Percentiles rank a stretch among this genome's conserved stretches.
phyloP scores from a whole-genome alignment of 2,113 vertebrate genomes.

The Blennius ocellaris region DNA sequence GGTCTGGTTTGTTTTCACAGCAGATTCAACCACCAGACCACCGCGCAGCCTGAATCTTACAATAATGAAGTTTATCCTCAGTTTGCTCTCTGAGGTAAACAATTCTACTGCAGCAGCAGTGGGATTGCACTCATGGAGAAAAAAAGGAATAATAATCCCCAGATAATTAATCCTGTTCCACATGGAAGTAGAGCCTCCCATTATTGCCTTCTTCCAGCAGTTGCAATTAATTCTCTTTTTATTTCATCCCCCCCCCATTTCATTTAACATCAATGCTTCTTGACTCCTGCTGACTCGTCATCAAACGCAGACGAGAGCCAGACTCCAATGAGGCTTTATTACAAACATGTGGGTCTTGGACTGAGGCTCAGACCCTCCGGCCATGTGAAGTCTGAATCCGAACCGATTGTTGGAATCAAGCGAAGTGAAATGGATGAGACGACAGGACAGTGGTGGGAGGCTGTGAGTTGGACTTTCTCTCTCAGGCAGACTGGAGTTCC shows the following conservation, averaged over 20 bases:
- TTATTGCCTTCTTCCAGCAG: slow-evolving; percentile 73
- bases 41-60: no score
- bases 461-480: slow-evolving; percentile 38
- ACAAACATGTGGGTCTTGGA: slow-evolving; percentile 77
- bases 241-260: slow-evolving; percentile 76
- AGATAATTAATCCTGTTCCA: slow-evolving; percentile 71
- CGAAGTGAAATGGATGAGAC: slow-evolving; percentile 60
- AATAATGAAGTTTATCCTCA: slow-evolving; percentile 7
- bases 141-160: slow-evolving; percentile 58
- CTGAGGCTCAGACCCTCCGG: slow-evolving; percentile 24
- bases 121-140: slow-evolving; percentile 61
- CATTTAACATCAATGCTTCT: slow-evolving; percentile 74
- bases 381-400: slow-evolving; percentile 64
- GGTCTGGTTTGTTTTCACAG: slow-evolving; percentile 18
- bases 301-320: slow-evolving; percentile 79
- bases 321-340: slow-evolving; percentile 80
- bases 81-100: slow-evolving; percentile 28
- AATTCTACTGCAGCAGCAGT: slow-evolving; percentile 30
- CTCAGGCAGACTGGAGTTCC: slow-evolving; percentile 22
- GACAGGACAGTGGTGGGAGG: slow-evolving; percentile 60
- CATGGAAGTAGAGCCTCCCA: slow-evolving; percentile 62
- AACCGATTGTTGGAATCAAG: slow-evolving; percentile 60
- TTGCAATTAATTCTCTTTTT: slow-evolving; percentile 79
- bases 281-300: slow-evolving; percentile 77
- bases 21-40: background rate